Evolutionary conservation across 2,113 vertebrate species (phyloP).

Genomic region (Ophthalmolycus amberensis): DNA sequence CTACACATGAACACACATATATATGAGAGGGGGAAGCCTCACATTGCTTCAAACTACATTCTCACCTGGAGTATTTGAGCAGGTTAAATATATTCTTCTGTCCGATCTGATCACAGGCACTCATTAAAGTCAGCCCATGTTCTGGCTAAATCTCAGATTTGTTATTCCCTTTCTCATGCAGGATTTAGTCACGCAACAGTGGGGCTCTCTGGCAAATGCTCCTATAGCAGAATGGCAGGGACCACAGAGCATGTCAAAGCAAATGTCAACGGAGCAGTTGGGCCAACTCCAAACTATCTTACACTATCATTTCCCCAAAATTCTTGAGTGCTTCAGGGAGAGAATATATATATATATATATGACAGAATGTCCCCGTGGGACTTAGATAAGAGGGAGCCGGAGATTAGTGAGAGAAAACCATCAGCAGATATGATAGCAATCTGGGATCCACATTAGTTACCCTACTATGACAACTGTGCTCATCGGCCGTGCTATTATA

Average conservation of each 20-base stretch:
- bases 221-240: constrained; percentile 38
- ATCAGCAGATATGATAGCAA: constrained; percentile 62
- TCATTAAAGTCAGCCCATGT: constrained; percentile 34
- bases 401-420: constrained; percentile 67
- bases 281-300: constrained; percentile 48
- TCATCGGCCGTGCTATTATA: constrained; percentile 52
- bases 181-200: constrained; percentile 67
- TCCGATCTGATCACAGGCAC: constrained; percentile 34
- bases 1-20: too few relatives aligned
- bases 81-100: constrained; percentile 29
- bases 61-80: constrained; percentile 7
- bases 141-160: constrained; percentile 49
- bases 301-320: constrained; percentile 29
- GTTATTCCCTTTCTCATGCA: constrained; percentile 51
- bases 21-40: background rate
- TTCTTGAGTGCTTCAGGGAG: constrained; percentile 24
- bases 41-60: background rate
- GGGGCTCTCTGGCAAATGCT: constrained; percentile 58
- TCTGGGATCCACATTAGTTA: constrained; percentile 63
- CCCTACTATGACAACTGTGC: constrained; percentile 57
- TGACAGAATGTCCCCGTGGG: constrained; percentile 54
- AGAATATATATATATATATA: constrained; percentile 34
- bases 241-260: constrained; percentile 62
- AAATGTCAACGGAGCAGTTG: constrained; percentile 66
- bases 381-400: constrained; percentile 50